Percentiles rank a stretch among this genome's conserved stretches.
phyloP scores from a whole-genome alignment of 2,797 vertebrate species.

The Lophius americanus region DNA sequence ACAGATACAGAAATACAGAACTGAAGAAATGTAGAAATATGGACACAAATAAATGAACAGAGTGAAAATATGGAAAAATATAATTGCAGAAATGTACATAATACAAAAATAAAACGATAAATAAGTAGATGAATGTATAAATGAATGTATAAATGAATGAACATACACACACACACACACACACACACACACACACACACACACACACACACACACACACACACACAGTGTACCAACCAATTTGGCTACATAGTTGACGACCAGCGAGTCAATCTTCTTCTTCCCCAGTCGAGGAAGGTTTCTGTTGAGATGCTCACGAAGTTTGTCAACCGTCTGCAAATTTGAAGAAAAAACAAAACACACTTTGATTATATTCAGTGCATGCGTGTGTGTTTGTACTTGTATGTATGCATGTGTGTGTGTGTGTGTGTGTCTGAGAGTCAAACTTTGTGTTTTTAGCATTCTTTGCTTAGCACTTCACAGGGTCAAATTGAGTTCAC shows the following conservation, averaged over 20 bases:
- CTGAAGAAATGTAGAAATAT: too few species aligned
- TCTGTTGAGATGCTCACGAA: conserved; percentile 91
- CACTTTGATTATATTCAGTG: conserved; percentile 28
- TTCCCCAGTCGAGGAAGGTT: conserved; percentile 88
- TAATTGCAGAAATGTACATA: conserved; percentile 10
- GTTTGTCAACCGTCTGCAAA: conserved; percentile 89
- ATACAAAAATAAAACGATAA: conserved; percentile 26
- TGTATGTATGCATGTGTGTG: conserved; percentile 11
- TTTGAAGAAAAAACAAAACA: conserved; percentile 10
- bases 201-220: conserved; percentile 18
- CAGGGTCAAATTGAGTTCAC: conserved; percentile 62
- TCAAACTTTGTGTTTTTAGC: conserved; percentile 35
- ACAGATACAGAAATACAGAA: too few species aligned
- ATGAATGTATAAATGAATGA: too few species aligned
- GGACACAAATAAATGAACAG: too few species aligned
- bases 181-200: conserved; percentile 2
- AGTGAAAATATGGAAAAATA: too few species aligned
- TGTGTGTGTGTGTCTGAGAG: conserved; percentile 12
- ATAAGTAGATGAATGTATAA: conserved; percentile 18
- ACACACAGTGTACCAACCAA: conserved; percentile 69
- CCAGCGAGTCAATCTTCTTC: conserved; percentile 91
- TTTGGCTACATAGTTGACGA: conserved; percentile 90
- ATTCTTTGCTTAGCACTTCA: conserved; percentile 36
- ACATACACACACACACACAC: neutral
- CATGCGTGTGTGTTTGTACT: conserved; percentile 5